phyloP scores from a whole-genome alignment of 2,888 invertebrate genomes.

The Perdita meconis region DNA sequence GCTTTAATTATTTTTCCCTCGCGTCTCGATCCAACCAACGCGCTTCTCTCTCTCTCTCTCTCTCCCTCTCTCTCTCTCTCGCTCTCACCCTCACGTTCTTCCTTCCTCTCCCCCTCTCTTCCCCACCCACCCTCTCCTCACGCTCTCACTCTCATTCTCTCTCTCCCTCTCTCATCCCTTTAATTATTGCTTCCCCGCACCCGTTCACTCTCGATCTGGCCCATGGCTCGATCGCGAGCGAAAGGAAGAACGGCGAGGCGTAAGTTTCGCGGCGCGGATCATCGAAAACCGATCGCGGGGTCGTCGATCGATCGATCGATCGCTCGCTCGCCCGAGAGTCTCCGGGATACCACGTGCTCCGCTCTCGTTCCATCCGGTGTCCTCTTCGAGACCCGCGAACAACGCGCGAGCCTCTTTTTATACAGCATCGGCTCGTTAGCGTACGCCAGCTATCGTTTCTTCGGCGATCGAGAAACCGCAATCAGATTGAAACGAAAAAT shows the following conservation, averaged over 20 bases:
- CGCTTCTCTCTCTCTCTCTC: slow-evolving; percentile 14
- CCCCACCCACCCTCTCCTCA: slow-evolving; percentile 1
- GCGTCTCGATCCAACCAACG: slow-evolving; percentile 26
- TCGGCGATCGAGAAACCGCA: not conserved
- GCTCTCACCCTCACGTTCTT: slow-evolving; percentile 12
- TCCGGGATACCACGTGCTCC: slow-evolving; percentile 37
- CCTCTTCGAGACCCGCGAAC: slow-evolving; percentile 9
- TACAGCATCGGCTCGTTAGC: not conserved
- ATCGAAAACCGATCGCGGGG: slow-evolving; percentile 31
- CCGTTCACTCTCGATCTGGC: slow-evolving; percentile 22
- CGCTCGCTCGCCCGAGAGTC: slow-evolving; percentile 3
- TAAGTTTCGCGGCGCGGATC: slow-evolving; percentile 61
- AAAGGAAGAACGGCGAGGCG: slow-evolving; percentile 50
- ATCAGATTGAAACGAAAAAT: not conserved
- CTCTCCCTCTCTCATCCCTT: slow-evolving; percentile 2
- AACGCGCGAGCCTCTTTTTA: slow-evolving; percentile 14
- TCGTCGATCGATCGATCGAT: slow-evolving; percentile 5
- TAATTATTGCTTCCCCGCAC: slow-evolving; percentile 57
- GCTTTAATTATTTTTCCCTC: slow-evolving; percentile 34
- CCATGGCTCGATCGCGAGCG: slow-evolving; percentile 34
- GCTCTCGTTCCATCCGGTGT: slow-evolving; percentile 12
- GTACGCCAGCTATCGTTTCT: not conserved
- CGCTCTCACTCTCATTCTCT: not conserved
- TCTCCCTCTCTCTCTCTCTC: slow-evolving; percentile 6
- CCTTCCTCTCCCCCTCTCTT: slow-evolving; percentile 5